Evolutionary conservation across 2,888 invertebrate genomes (phyloP).

Genomic region (Scaptomyza cyrtandrae): DNA sequence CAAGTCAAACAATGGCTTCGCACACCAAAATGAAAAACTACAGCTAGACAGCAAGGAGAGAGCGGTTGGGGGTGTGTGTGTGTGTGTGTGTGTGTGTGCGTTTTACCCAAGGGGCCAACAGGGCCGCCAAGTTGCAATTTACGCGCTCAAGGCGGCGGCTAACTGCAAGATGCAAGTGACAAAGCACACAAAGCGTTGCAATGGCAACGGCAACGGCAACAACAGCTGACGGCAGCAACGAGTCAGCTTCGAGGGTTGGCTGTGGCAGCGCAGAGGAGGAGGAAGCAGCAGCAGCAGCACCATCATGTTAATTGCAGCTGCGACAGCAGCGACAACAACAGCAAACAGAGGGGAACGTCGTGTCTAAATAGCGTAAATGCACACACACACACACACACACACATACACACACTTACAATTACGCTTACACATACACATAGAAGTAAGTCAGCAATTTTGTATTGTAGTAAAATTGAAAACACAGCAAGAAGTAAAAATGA

Average conservation of each 20-base stretch:
- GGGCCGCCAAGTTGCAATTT: conserved; percentile 77
- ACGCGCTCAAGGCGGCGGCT: conserved; percentile 64
- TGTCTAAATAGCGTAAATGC: conserved; percentile 73
- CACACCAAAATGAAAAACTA: conserved; percentile 55
- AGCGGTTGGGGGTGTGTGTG: neutral
- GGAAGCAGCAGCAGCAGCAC: conserved; percentile 21
- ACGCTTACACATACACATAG: conserved; percentile 2
- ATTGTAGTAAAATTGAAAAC: conserved; percentile 63
- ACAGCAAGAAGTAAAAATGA: conserved; percentile 1
- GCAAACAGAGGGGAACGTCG: conserved; percentile 66
- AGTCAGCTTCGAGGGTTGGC: conserved; percentile 58
- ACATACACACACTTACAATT: conserved; percentile 9
- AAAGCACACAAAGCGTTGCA: conserved; percentile 63
- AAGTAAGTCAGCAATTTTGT: conserved; percentile 28
- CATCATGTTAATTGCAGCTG: conserved; percentile 61
- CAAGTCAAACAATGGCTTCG: conserved; percentile 75
- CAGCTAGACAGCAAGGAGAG: conserved; percentile 12
- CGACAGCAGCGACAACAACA: conserved; percentile 50
- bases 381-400: conserved; percentile 14
- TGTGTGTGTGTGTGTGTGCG: neutral
- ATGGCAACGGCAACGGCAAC: conserved; percentile 6
- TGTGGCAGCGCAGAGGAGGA: conserved; percentile 23
- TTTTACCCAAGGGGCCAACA: conserved; percentile 4
- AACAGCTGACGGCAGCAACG: conserved; percentile 26
- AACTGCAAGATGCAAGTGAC: conserved; percentile 64